These are phyloP conservation scores for Siniperca obscura DNA, from an alignment of 2,797 vertebrate species.

Conservation along the genomic window DNA sequence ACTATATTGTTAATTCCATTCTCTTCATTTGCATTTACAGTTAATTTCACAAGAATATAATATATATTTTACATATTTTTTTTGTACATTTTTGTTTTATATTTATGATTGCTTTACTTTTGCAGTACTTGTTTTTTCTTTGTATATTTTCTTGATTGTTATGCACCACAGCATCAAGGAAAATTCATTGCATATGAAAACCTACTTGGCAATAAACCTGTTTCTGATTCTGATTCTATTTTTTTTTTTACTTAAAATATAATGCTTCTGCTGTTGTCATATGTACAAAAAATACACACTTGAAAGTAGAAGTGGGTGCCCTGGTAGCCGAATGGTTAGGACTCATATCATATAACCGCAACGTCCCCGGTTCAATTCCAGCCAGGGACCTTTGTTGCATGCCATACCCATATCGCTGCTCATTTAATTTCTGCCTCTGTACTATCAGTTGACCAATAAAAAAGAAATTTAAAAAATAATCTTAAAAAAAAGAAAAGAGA, in stretches of 20 bases:
- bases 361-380: no score
- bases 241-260: neutral
- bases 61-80: neutral
- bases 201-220: no score
- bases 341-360: neutral
- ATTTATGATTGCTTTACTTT: neutral
- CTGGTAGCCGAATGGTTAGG: neutral
- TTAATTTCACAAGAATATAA: no score
- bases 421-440: neutral
- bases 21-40: no score
- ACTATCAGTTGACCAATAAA: neutral
- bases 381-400: neutral
- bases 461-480: neutral
- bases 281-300: neutral
- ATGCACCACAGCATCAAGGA: no score
- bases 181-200: no score
- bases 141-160: neutral
- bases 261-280: neutral
- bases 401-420: neutral
- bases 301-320: no score
- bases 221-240: neutral
- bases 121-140: neutral
- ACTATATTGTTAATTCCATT: no score
- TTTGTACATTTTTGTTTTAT: neutral
- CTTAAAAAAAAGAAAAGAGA: neutral